Evolutionary conservation across 2,113 vertebrate species (phyloP), one percentile per base, ranked within the genome.

Genomic region (Myotis brandtii): DNA sequence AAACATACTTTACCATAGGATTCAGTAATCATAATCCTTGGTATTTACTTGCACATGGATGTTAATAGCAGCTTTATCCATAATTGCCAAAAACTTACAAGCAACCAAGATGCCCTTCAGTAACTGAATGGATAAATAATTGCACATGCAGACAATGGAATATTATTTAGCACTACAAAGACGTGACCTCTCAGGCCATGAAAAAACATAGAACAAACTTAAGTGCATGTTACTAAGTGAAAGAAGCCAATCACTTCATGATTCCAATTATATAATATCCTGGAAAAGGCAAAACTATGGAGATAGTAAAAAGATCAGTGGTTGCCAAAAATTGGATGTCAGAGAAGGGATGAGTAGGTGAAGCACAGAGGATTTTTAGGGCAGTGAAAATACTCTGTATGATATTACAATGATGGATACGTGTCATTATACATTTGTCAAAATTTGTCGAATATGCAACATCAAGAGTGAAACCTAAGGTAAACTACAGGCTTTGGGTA

Each of bases 141-240:
- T 70, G 27, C 32, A 54, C 16, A 23, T 85, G 27, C 72, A 86
- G 37, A 92, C 82, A 92, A 21, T 56, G 59, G 56, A 90, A 17
- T 90, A 54, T 86, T 54, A 77, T 67, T 92, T 62, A 85, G 56
- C n/a, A 54, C 46, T 67, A 43, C 85, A 85, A 67, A 43, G 25
- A 48, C 85, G 20, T 92, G 82, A 77, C 14, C 34, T 56, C 54
- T 67, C 23, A 46, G 34, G 9, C 70, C 62, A 40, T 34, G 72
- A 66, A 85, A 84, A 21, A 59, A 86, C 34, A 46, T 86, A 37
- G 37, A 86, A 40, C 62, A 59, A 69, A 46, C 30, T 69, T 77
- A 69, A 86, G 56, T 93, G 72, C 37, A 17, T 69, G 30, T 64
- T 84, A 64, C 9, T 93, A 69, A 86, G 48, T 86, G 72, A 93